Percentiles rank a stretch among this genome's conserved stretches.
phyloP scores from a whole-genome alignment of 2,888 invertebrate species.

The Eilema griseolum region DNA sequence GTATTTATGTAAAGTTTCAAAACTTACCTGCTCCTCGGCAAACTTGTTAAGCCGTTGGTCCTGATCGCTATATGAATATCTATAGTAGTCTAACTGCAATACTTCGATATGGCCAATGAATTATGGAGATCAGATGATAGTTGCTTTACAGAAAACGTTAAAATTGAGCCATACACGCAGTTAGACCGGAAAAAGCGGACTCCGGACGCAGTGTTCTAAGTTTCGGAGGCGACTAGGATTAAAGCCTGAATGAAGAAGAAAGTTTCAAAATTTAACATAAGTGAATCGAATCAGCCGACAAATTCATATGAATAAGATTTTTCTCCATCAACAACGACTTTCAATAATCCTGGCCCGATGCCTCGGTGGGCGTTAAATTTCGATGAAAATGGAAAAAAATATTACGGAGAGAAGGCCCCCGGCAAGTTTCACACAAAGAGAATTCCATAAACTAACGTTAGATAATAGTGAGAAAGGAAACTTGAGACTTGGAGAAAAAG shows the following conservation, averaged over 20 bases:
- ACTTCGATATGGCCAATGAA: too few species aligned
- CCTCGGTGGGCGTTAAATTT: slow-evolving; percentile 57
- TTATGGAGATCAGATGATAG: too few species aligned
- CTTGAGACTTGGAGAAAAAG: slow-evolving; percentile 10
- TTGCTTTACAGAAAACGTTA: too few species aligned
- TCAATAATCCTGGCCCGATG: slow-evolving; percentile 54
- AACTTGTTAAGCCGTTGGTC: too few species aligned
- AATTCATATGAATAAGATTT: slow-evolving; percentile 45
- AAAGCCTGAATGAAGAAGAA: too few species aligned
- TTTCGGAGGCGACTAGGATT: too few species aligned
- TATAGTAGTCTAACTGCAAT: too few species aligned
- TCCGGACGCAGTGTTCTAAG: background rate
- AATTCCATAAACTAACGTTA: slow-evolving; percentile 35
- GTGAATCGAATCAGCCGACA: slow-evolving; percentile 23
- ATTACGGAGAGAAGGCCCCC: slow-evolving; percentile 38
- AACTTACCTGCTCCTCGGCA: too few species aligned
- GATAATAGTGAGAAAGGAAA: slow-evolving; percentile 17
- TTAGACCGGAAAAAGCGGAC: too few species aligned
- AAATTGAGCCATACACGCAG: too few species aligned
- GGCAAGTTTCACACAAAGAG: slow-evolving; percentile 44
- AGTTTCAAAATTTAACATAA: slow-evolving; percentile 24
- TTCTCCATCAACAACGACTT: slow-evolving; percentile 55
- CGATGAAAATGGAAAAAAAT: slow-evolving; percentile 55
- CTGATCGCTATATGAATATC: too few species aligned
- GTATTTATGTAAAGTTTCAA: too few species aligned